phyloP scores from a whole-genome alignment of 2,888 invertebrate genomes.

The Octodonta nipae region DNA sequence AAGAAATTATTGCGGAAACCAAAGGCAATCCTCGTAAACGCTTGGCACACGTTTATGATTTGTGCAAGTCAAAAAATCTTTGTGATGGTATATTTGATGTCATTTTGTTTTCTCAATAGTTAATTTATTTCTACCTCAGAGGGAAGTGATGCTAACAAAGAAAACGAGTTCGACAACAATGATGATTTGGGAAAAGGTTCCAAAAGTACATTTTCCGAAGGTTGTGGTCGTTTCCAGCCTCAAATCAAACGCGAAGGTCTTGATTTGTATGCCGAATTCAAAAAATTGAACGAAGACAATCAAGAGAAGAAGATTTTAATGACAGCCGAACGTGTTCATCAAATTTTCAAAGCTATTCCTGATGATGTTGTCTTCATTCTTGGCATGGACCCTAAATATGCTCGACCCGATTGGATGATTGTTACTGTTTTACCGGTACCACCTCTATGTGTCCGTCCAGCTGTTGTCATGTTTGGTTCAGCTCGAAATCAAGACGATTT shows the following conservation, averaged over 20 bases:
- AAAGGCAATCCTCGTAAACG: conserved; percentile 93
- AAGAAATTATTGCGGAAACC: conserved; percentile 88
- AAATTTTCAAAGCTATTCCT: conserved; percentile 65
- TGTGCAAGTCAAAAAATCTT: conserved; percentile 94
- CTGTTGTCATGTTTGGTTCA: conserved; percentile 97
- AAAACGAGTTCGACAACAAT: no score
- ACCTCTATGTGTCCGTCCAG: conserved; percentile 88
- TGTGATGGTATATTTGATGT: conserved; percentile 98
- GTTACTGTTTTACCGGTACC: conserved; percentile 94
- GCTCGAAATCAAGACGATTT: conserved; percentile 98
- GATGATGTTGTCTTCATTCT: conserved; percentile 93
- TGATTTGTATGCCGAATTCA: conserved; percentile 96
- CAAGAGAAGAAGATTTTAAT: conserved; percentile 90
- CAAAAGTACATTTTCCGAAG: conserved; percentile 65
- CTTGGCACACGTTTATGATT: conserved; percentile 87
- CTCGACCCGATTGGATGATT: conserved; percentile 99
- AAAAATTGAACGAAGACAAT: conserved; percentile 93
- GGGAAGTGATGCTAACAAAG: conserved; percentile 51
- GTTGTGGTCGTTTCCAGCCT: conserved; percentile 97
- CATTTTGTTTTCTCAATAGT: no score
- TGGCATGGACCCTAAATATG: conserved; percentile 90
- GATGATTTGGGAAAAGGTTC: no score
- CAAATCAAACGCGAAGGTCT: conserved; percentile 71
- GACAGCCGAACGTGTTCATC: conserved; percentile 92
- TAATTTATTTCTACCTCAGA: no score